Evolutionary conservation across 2,113 vertebrate species (phyloP).

Genomic region (Upupa epops): DNA sequence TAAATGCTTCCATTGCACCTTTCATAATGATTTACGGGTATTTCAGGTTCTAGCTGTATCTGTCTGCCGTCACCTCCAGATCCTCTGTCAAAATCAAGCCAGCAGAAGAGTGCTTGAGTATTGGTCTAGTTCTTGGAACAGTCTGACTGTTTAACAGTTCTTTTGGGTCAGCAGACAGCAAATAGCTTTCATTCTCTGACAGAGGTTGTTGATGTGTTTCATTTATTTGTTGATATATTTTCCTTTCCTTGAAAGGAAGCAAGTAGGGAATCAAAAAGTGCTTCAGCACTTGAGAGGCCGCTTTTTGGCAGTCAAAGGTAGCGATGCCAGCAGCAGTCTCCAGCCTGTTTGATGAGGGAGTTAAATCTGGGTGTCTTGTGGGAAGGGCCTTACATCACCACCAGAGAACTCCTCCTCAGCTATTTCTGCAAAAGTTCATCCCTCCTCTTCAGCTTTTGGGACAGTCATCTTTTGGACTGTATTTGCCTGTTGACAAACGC

Average conservation of each 20-base stretch:
- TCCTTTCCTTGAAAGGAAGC: background rate
- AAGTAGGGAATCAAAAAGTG: background rate
- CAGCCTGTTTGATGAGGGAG: background rate
- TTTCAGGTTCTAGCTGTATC: conserved; percentile 1
- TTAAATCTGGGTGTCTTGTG: background rate
- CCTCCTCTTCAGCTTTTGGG: background rate
- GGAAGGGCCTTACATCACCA: background rate
- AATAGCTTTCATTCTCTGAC: background rate
- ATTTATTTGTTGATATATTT: background rate
- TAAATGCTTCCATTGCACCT: background rate
- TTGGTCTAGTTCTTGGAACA: background rate
- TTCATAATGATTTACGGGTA: conserved; percentile 22
- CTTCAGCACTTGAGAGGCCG: background rate
- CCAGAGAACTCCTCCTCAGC: background rate
- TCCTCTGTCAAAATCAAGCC: background rate
- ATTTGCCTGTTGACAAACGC: background rate
- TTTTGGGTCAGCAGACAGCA: background rate
- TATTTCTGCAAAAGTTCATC: background rate
- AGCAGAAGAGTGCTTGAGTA: background rate
- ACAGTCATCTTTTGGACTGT: background rate
- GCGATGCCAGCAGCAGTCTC: background rate
- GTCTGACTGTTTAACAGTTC: background rate
- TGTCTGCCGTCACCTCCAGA: background rate
- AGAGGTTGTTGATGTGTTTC: background rate
- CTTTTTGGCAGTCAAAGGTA: background rate